A percentile compares a stretch with the other conserved stretches of the same genome.
Conservation (phyloP, 2,888 invertebrate species). For the Platycheirus albimanus region DNA sequence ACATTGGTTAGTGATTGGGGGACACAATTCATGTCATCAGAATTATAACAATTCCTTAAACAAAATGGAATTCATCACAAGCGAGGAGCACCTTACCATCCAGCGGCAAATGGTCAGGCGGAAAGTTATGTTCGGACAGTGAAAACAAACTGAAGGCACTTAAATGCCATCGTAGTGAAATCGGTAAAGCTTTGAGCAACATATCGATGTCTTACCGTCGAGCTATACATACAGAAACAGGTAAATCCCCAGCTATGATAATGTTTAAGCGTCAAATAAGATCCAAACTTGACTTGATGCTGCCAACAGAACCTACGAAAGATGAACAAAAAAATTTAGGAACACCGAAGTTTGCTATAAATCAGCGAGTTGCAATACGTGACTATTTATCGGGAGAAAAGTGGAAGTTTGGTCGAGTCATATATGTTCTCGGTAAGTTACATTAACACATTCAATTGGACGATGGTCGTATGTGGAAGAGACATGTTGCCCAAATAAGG, state of each 20-base stretch:
- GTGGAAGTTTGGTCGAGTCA: not conserved
- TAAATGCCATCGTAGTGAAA: no score
- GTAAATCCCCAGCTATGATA: no score
- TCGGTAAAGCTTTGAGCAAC: no score
- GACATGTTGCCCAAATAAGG: not conserved
- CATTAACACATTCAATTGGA: not conserved
- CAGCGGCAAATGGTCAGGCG: constrained; percentile 10
- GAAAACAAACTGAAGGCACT: no score
- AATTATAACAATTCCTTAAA: constrained; percentile 60
- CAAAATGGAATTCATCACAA: constrained; percentile 30
- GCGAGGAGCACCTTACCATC: constrained; percentile 1
- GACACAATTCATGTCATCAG: constrained; percentile 52
- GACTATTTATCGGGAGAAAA: not conserved
- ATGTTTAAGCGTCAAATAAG: no score
- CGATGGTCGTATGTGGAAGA: not conserved
- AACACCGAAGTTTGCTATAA: not conserved
- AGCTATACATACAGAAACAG: no score
- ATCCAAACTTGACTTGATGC: no score
- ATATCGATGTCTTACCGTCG: no score
- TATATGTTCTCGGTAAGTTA: not conserved
- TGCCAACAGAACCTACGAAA: no score
- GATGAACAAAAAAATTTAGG: no score
- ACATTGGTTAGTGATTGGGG: constrained; percentile 60
- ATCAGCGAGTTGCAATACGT: not conserved
- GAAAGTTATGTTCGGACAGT: constrained; percentile 4